Percentiles rank a stretch among this genome's conserved stretches.
These are phyloP conservation scores for Amphiura filiformis DNA, from an alignment of 35 echinoderm and acorn worm genomes.

Conservation along the genomic window DNA sequence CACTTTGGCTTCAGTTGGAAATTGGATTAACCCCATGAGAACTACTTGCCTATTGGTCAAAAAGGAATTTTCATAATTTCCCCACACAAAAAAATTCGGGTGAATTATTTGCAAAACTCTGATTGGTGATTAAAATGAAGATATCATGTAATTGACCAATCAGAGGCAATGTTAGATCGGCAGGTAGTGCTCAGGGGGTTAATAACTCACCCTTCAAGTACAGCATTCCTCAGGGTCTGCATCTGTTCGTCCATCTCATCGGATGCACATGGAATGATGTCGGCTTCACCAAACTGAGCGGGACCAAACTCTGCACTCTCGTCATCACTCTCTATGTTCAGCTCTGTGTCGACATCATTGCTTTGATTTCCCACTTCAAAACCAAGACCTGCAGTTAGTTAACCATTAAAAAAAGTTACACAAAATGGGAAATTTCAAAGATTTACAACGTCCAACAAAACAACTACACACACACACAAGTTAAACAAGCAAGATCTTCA, in stretches of 20 bases:
- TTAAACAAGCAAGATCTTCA: background rate
- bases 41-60: too few relatives aligned
- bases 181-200: too few relatives aligned
- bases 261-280: conserved; percentile 59
- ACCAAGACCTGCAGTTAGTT: conserved; percentile 29
- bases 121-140: too few relatives aligned
- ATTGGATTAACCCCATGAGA: too few relatives aligned
- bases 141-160: too few relatives aligned
- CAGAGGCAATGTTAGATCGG: too few relatives aligned
- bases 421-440: background rate
- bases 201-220: conserved; percentile 33
- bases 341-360: conserved; percentile 28
- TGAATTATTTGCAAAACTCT: too few relatives aligned
- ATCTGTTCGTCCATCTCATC: conserved; percentile 44
- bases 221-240: conserved; percentile 19
- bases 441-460: background rate
- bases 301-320: conserved; percentile 45
- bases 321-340: conserved; percentile 50
- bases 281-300: conserved; percentile 38
- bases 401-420: background rate
- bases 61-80: too few relatives aligned
- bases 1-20: too few relatives aligned
- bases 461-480: background rate
- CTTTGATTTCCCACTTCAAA: conserved; percentile 25
- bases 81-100: too few relatives aligned